Percentiles rank a stretch among this genome's conserved stretches.
phyloP scores from a whole-genome alignment of 1,140 invertebrate species.

The Whitmania pigra region DNA sequence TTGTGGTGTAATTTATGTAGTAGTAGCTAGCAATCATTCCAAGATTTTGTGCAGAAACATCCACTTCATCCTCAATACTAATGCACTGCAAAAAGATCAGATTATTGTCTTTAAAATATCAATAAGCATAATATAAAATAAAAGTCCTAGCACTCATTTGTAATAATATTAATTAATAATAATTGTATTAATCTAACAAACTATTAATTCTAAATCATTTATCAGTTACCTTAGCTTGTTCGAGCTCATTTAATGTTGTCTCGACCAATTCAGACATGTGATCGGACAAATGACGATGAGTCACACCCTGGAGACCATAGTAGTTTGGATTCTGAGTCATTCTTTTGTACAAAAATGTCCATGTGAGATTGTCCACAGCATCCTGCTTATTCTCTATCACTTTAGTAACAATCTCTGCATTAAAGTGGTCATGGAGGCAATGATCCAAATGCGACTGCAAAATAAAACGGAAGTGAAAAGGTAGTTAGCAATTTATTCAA shows the following conservation, averaged over 20 bases:
- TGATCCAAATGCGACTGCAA: slow-evolving; percentile 81
- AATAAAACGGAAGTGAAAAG: not conserved
- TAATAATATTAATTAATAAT: too few relatives aligned
- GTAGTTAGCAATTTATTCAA: not conserved
- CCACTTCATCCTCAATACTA: slow-evolving; percentile 93
- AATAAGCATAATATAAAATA: not conserved
- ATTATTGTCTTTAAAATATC: not conserved
- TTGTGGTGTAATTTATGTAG: slow-evolving; percentile 98
- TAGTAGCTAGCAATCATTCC: slow-evolving; percentile 99
- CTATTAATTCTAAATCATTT: not conserved
- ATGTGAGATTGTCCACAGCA: slow-evolving; percentile 96
- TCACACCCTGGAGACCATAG: slow-evolving; percentile 88
- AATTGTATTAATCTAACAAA: not conserved
- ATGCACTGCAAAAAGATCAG: slow-evolving; percentile 57
- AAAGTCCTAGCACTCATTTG: not conserved
- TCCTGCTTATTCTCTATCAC: slow-evolving; percentile 99
- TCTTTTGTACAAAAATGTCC: slow-evolving; percentile 93
- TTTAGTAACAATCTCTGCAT: slow-evolving; percentile 98
- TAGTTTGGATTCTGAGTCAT: slow-evolving; percentile 99
- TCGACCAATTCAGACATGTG: slow-evolving; percentile 96
- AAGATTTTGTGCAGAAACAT: slow-evolving; percentile 84
- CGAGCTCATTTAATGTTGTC: slow-evolving; percentile 81
- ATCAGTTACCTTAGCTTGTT: slow-evolving; percentile 67
- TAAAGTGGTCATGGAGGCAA: slow-evolving; percentile 94
- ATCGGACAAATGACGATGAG: slow-evolving; percentile 91